Evolutionary conservation across 2,113 vertebrate species (phyloP).

Genomic region (Bubalus kerabau): DNA sequence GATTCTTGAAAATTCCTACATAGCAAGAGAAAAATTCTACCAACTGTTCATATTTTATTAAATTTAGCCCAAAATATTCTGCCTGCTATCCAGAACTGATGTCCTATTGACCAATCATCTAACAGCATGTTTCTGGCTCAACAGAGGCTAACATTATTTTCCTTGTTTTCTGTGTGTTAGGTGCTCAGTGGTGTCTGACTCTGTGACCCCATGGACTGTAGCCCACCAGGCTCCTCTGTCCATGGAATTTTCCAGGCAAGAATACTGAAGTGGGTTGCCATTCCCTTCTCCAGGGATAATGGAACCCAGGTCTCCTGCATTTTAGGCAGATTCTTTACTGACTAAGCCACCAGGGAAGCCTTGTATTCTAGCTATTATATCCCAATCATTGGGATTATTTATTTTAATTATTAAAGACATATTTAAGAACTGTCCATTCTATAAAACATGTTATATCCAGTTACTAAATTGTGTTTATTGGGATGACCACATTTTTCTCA

Average conservation of each 20-base stretch:
- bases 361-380: background rate
- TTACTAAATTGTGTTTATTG: background rate
- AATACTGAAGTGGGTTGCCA: background rate
- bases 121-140: background rate
- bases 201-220: background rate
- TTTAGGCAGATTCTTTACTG: background rate
- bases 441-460: background rate
- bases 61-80: slow-evolving; percentile 26
- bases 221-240: background rate
- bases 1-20: background rate
- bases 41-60: background rate
- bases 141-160: background rate
- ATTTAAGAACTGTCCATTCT: background rate
- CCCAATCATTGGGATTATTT: background rate
- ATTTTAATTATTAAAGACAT: background rate
- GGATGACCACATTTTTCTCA: background rate
- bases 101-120: background rate
- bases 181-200: background rate
- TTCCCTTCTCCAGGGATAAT: background rate
- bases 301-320: background rate
- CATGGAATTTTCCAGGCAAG: background rate
- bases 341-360: background rate
- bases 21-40: background rate
- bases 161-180: background rate
- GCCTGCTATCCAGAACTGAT: background rate